Percentiles rank a stretch among this genome's conserved stretches.
Conservation (phyloP, 2,797 vertebrate species). For the Columba guinea region DNA sequence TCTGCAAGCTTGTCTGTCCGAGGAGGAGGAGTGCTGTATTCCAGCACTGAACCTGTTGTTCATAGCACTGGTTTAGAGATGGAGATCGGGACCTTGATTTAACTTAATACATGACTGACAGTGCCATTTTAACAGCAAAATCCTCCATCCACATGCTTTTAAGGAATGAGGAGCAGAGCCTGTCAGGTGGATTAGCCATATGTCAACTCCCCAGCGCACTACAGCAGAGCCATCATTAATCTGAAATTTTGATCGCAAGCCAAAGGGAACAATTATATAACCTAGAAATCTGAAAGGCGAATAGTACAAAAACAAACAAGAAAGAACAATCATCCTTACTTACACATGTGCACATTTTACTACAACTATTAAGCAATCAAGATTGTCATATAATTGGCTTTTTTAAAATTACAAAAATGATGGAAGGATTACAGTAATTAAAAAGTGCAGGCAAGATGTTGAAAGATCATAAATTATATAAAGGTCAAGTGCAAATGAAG, state of each 20-base stretch:
- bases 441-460: constrained; percentile 37
- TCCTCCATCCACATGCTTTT: not conserved
- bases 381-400: constrained; percentile 44
- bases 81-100: not conserved
- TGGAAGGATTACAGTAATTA: constrained; percentile 62
- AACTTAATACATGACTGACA: not conserved
- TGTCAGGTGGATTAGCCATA: constrained; percentile 43
- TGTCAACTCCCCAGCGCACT: constrained; percentile 17
- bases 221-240: constrained; percentile 61
- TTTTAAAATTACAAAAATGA: constrained; percentile 33
- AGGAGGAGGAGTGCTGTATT: not conserved
- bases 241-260: constrained; percentile 64
- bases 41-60: not conserved
- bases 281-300: constrained; percentile 64
- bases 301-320: constrained; percentile 44
- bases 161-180: not conserved
- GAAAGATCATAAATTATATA: constrained; percentile 51
- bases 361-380: constrained; percentile 38
- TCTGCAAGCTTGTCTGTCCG: not conserved
- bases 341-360: constrained; percentile 33
- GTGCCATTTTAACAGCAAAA: not conserved
- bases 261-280: constrained; percentile 77
- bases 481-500: constrained; percentile 6
- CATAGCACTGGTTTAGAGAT: not conserved
- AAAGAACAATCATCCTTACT: constrained; percentile 48